Evolutionary conservation across 2,888 invertebrate species (phyloP), one percentile per base, ranked within the genome.

Genomic region (Crepidodera aurea): DNA sequence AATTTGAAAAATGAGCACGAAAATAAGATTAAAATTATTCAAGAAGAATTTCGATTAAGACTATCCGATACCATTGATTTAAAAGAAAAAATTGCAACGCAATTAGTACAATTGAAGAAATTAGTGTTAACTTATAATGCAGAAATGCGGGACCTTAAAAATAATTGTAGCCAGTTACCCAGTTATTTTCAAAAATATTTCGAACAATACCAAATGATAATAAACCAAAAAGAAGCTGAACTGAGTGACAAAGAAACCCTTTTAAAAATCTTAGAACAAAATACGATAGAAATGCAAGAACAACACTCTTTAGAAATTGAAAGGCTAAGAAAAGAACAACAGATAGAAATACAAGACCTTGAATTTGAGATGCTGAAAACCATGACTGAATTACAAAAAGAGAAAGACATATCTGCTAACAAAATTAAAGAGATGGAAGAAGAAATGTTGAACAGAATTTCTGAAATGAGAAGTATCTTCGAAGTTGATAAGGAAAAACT

Each of bases 11-110:
- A 73, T 15, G 78, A 81, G 64, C 83, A 83, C 66, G 79, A 78
- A 69, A 66, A 71, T 54, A 63, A 78, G 16, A 76, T 84, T 48
- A 79, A 82, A 69, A 71, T 77, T 22, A 73, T 84, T 1, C 81
- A 81, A 71, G 73, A 69, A 67, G 77, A 83, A 69, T 74, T 82
- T 62, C 66, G 75, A 6, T 79, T 79, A 65, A 82, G 84, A 69
- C 83, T 83, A 68, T 71, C 78, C 67, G 80, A 81, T 13, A 76
- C 79, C 12, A 73, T 83, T 27, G 74, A 78, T 55, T 79, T 82
- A 65, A 72, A 84, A 37, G 78, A 48, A 19, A 57, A 62, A 51
- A 13, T 70, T 19, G 60, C 40, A 25, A 44, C 58, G 32, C 66
- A 71, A 59, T 56, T 73, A 48, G 10, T 16, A n/a, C 8, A 59